These are phyloP conservation scores for Brachypodius melanocephalos DNA, from an alignment of 2,113 vertebrate species.

Conservation along the genomic window DNA sequence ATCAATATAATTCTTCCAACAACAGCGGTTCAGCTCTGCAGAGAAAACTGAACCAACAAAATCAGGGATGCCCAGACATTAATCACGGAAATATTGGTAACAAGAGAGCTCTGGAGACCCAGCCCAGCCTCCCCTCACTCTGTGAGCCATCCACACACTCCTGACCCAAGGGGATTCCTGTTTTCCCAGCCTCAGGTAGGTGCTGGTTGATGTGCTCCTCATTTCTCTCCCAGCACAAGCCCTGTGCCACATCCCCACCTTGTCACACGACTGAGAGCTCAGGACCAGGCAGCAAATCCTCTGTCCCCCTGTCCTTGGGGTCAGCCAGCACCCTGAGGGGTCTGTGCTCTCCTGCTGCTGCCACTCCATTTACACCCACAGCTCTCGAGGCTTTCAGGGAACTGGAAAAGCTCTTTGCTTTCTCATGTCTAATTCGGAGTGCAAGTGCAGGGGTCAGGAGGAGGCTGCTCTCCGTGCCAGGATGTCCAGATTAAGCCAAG, in stretches of 20 bases:
- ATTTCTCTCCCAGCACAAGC: not conserved
- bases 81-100: not conserved
- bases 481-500: not conserved
- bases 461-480: not conserved
- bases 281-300: not conserved
- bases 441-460: not conserved
- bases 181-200: not conserved
- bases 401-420: not conserved
- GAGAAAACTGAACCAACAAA: not conserved
- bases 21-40: fast-evolving
- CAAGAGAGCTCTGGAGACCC: not conserved
- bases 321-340: not conserved
- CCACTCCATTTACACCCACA: not conserved
- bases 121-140: not conserved
- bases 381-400: not conserved
- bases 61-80: not conserved
- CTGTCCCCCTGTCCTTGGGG: not conserved
- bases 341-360: not conserved
- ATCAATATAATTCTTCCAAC: not conserved
- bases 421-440: not conserved
- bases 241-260: not conserved
- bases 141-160: not conserved
- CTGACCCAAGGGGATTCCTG: not conserved
- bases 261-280: not conserved
- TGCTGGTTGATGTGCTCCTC: not conserved